Conservation (phyloP, 2,888 invertebrate genomes). For the Xanthostigma xanthostigma region DNA sequence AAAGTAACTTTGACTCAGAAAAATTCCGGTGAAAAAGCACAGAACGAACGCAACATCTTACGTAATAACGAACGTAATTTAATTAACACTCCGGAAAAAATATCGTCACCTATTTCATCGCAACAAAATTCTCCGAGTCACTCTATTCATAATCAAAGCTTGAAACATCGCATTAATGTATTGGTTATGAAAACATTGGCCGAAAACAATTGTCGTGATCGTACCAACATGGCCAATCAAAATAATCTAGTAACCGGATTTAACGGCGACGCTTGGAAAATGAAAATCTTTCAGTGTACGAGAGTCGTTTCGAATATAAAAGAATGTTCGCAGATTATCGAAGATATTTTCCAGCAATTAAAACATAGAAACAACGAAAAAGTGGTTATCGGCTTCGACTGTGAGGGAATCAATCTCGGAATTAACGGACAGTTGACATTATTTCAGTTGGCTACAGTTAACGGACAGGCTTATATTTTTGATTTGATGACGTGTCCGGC, state of each 20-base stretch:
- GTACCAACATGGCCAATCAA: constrained; percentile 26
- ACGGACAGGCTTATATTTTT: constrained; percentile 73
- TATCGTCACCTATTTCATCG: not conserved
- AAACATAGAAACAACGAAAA: constrained; percentile 19
- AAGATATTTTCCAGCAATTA: constrained; percentile 35
- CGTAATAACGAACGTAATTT: no score
- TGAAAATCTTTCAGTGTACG: constrained; percentile 66
- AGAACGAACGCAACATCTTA: no score
- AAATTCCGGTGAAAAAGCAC: no score
- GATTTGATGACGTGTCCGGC: constrained; percentile 75
- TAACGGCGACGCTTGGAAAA: constrained; percentile 61
- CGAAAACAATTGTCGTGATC: constrained; percentile 59
- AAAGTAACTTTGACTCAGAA: no score
- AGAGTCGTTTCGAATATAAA: constrained; percentile 65
- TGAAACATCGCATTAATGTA: constrained; percentile 78
- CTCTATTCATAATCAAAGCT: constrained; percentile 52
- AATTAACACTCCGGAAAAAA: no score
- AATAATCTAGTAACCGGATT: constrained; percentile 13
- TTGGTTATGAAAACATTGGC: constrained; percentile 79
- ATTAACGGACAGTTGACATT: constrained; percentile 76
- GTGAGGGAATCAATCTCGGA: constrained; percentile 86
- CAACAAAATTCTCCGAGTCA: constrained; percentile 9
- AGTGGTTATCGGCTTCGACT: constrained; percentile 70
- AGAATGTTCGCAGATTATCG: constrained; percentile 62
- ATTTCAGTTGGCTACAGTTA: constrained; percentile 68